Evolutionary conservation across 2,888 invertebrate species (phyloP).

Genomic region (Rhingia rostrata): DNA sequence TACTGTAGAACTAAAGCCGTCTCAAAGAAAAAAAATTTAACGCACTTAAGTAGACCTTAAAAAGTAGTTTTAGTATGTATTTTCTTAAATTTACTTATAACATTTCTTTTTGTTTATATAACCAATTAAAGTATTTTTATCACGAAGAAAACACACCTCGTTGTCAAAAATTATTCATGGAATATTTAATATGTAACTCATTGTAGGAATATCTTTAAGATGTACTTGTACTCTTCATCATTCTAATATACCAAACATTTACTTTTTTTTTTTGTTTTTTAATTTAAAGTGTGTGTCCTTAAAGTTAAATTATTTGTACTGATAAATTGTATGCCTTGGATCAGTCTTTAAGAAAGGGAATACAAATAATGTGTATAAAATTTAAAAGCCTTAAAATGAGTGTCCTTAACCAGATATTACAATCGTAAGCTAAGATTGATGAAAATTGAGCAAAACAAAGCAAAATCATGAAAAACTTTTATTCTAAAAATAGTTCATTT

Average conservation of each 20-base stretch:
- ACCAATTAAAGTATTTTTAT: slow-evolving; percentile 58
- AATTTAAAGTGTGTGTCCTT: neutral
- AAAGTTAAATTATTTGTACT: slow-evolving; percentile 32
- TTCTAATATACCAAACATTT: neutral
- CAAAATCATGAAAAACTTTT: neutral
- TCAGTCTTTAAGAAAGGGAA: slow-evolving; percentile 8
- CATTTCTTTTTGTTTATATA: slow-evolving; percentile 4
- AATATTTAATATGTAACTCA: too few relatives aligned
- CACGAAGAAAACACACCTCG: neutral
- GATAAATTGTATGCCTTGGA: slow-evolving; percentile 37
- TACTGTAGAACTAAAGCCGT: slow-evolving; percentile 46
- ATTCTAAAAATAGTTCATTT: neutral
- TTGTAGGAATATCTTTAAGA: too few relatives aligned
- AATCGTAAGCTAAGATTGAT: slow-evolving; percentile 20
- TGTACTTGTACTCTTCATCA: neutral
- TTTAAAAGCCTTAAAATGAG: slow-evolving; percentile 70
- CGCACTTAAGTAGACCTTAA: slow-evolving; percentile 45
- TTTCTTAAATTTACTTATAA: slow-evolving; percentile 27
- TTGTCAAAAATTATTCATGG: neutral
- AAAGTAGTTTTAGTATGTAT: slow-evolving; percentile 16
- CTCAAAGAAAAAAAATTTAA: slow-evolving; percentile 30
- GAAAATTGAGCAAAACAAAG: slow-evolving; percentile 3
- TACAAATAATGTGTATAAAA: slow-evolving; percentile 29
- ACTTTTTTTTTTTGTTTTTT: neutral
- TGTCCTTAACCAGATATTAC: slow-evolving; percentile 67